phyloP scores from a whole-genome alignment of 2,888 invertebrate genomes.

The Chrysotoxum bicinctum region DNA sequence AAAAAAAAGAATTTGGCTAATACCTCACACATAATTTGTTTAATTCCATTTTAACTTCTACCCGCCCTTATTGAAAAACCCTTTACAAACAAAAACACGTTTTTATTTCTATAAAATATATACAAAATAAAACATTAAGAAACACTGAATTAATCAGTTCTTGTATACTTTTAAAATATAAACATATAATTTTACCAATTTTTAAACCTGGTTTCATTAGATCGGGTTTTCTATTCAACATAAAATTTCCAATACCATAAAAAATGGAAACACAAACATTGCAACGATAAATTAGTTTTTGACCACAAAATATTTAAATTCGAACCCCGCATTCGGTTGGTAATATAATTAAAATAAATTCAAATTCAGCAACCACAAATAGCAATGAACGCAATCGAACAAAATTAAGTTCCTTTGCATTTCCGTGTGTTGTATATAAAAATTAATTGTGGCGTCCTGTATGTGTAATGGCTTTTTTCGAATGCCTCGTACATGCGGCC shows the following conservation, averaged over 20 bases:
- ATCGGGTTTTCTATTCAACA: background rate
- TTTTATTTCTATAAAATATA: too few relatives aligned
- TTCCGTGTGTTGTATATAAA: background rate
- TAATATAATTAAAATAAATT: constrained; percentile 10
- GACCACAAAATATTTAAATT: constrained; percentile 18
- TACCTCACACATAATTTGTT: too few relatives aligned
- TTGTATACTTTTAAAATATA: too few relatives aligned
- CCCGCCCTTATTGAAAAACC: too few relatives aligned
- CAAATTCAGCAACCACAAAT: constrained; percentile 18
- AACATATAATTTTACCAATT: too few relatives aligned
- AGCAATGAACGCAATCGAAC: constrained; percentile 21
- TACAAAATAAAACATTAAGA: too few relatives aligned
- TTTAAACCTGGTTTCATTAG: too few relatives aligned
- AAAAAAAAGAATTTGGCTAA: too few relatives aligned
- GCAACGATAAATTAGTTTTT: background rate
- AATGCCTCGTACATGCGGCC: background rate
- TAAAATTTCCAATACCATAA: background rate
- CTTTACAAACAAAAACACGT: too few relatives aligned
- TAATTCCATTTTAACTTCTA: too few relatives aligned
- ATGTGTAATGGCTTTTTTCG: too few relatives aligned
- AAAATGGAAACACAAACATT: background rate
- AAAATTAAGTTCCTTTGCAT: background rate
- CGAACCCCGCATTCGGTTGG: background rate
- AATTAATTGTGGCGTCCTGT: background rate
- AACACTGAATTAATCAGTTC: too few relatives aligned